Percentiles rank a stretch among this genome's conserved stretches.
These are phyloP conservation scores for Shinisaurus crocodilurus DNA, from an alignment of 2,113 vertebrate genomes.

Conservation along the genomic window DNA sequence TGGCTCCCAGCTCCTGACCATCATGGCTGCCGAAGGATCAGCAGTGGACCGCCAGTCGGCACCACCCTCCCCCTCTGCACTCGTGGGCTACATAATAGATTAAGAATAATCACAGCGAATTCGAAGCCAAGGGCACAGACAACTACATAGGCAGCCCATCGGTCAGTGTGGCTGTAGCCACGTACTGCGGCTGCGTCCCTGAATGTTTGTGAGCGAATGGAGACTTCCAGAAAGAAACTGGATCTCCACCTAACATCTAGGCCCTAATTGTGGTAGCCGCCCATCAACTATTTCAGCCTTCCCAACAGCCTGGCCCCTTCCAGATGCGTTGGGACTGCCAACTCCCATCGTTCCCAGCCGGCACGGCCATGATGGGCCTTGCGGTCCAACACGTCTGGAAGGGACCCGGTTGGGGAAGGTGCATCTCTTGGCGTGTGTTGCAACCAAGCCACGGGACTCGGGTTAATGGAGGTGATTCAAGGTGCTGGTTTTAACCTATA, in stretches of 20 bases:
- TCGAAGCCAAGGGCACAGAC: too few species aligned
- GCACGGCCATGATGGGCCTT: too few species aligned
- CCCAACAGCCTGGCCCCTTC: too few species aligned
- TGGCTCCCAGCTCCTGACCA: neutral
- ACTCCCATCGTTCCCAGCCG: too few species aligned
- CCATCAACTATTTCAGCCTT: neutral
- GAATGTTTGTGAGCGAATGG: neutral
- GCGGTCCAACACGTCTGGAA: too few species aligned
- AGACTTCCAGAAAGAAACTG: neutral
- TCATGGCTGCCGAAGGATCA: neutral
- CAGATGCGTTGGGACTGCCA: too few species aligned
- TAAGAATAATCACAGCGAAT: too few species aligned
- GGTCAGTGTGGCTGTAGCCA: neutral
- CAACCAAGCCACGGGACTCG: neutral
- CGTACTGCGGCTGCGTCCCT: neutral
- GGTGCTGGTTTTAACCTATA: too few species aligned
- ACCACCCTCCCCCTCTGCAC: too few species aligned
- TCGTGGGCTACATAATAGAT: neutral
- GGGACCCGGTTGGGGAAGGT: too few species aligned
- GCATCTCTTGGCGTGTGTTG: neutral
- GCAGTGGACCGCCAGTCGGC: neutral
- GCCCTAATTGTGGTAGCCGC: neutral
- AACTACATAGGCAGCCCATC: too few species aligned
- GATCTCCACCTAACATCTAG: neutral
- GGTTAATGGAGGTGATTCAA: rapidly evolving